Conservation (phyloP, 2,113 vertebrate species). For the Crypturellus undulatus region DNA sequence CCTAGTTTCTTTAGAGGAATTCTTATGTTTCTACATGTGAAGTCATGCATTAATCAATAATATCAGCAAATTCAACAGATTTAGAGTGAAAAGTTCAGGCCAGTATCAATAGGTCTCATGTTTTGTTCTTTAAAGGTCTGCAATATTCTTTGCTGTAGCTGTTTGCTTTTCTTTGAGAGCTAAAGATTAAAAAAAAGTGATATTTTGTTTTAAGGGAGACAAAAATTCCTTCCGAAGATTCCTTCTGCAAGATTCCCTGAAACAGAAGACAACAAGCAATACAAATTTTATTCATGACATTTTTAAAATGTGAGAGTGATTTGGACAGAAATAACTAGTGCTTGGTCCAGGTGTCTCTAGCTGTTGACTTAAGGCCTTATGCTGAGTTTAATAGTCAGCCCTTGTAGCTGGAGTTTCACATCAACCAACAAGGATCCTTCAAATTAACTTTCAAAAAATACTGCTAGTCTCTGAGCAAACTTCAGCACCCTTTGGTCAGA, state of each 20-base stretch:
- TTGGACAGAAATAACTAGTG: background rate
- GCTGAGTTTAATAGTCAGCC: background rate
- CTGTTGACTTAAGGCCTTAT: background rate
- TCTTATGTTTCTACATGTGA: background rate
- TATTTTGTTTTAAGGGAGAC: background rate
- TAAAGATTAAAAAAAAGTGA: background rate
- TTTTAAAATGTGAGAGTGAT: background rate
- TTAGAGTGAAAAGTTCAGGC: background rate
- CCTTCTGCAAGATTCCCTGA: background rate
- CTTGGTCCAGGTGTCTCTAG: background rate
- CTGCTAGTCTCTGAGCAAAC: background rate
- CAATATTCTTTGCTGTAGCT: background rate
- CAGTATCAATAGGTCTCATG: background rate
- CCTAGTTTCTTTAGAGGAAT: background rate
- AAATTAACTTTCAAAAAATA: background rate
- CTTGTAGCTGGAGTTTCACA: background rate
- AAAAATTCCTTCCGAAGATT: background rate
- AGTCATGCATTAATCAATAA: background rate
- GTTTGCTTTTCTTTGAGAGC: background rate
- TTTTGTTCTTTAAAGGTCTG: background rate
- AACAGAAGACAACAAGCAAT: background rate
- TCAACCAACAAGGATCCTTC: background rate
- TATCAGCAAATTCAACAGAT: background rate
- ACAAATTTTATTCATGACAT: background rate
- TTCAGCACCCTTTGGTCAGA: background rate